Evolutionary conservation across 2,888 invertebrate genomes (phyloP).

Genomic region (Drosophila kambysellisi): DNA sequence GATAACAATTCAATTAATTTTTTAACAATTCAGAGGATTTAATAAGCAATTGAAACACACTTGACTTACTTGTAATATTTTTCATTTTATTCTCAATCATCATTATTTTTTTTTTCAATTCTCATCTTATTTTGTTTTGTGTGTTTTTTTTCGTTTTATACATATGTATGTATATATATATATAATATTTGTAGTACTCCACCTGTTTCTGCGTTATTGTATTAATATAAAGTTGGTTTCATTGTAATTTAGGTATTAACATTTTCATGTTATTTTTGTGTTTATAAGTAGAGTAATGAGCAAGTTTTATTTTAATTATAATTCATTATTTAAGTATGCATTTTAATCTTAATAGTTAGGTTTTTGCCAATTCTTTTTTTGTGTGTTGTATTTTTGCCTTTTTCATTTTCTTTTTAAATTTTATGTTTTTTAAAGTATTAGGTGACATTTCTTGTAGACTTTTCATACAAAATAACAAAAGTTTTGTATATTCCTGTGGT

Average conservation of each 20-base stretch:
- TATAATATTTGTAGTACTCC: constrained; percentile 60
- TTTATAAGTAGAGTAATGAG: constrained; percentile 77
- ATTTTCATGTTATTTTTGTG: constrained; percentile 60
- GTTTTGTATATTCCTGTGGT: constrained; percentile 51
- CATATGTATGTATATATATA: constrained; percentile 52
- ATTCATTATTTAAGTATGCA: constrained; percentile 71
- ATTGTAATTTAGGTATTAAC: constrained; percentile 72
- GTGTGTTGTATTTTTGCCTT: not conserved
- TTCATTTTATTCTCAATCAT: constrained; percentile 68
- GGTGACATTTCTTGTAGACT: constrained; percentile 69
- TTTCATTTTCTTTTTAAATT: constrained; percentile 35
- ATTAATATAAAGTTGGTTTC: constrained; percentile 65
- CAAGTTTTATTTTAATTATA: constrained; percentile 73
- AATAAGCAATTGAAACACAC: not conserved
- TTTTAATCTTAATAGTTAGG: constrained; percentile 65
- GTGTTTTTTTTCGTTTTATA: constrained; percentile 24
- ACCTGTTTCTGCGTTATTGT: constrained; percentile 54
- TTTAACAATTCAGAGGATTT: not conserved
- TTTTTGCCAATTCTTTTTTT: constrained; percentile 37
- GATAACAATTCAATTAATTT: no score
- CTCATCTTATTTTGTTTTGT: constrained; percentile 30
- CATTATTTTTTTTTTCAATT: constrained; percentile 32
- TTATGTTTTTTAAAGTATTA: constrained; percentile 52
- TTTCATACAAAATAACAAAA: constrained; percentile 70
- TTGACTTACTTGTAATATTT: constrained; percentile 60